A percentile compares a stretch with the other conserved stretches of the same genome.
Evolutionary conservation across 1,140 invertebrate species (phyloP).

Genomic region (Euura saliciscinereae): DNA sequence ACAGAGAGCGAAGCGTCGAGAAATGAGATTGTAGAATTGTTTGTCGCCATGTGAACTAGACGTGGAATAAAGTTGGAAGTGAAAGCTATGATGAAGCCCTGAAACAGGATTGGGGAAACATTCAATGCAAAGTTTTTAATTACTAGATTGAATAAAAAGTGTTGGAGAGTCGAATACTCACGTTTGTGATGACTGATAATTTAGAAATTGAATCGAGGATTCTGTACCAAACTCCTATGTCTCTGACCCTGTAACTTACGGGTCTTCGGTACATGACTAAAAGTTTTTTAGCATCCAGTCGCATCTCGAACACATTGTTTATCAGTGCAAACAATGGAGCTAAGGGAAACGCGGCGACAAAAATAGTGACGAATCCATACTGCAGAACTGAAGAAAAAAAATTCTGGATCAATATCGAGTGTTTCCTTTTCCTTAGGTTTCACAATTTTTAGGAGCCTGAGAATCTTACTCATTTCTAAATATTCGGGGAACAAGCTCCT

Average conservation of each 20-base stretch:
- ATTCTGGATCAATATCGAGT: not conserved
- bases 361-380: conserved; percentile 90
- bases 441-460: not conserved
- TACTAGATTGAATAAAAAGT: conserved; percentile 15
- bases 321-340: conserved; percentile 87
- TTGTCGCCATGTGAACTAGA: conserved; percentile 77
- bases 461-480: conserved; percentile 88
- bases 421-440: conserved; percentile 10
- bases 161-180: conserved; percentile 59
- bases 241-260: conserved; percentile 80
- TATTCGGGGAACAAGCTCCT: conserved; percentile 96
- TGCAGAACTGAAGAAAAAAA: conserved; percentile 70
- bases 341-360: conserved; percentile 88
- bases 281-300: conserved; percentile 87
- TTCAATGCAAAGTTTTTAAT: not conserved
- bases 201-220: conserved; percentile 90
- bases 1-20: conserved; percentile 83
- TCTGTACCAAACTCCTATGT: conserved; percentile 92
- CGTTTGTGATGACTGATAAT: conserved; percentile 92
- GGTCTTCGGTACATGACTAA: conserved; percentile 84
- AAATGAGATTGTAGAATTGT: conserved; percentile 76
- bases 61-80: conserved; percentile 97
- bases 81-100: conserved; percentile 99
- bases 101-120: conserved; percentile 38
- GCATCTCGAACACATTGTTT: conserved; percentile 90